Conservation (phyloP, 2,888 invertebrate genomes). For the Euproctis similis region DNA sequence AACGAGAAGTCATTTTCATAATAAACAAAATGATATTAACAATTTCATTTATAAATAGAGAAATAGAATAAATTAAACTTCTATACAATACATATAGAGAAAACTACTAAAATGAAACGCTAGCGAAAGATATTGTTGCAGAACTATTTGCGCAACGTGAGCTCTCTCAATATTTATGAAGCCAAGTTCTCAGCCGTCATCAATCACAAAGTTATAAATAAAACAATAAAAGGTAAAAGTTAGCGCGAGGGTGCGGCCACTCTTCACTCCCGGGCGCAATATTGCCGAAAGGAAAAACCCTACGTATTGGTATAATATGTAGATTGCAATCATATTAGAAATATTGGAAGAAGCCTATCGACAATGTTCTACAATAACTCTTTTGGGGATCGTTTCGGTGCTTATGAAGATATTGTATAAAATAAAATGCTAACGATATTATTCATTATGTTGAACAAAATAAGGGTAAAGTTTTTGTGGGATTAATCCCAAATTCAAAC, state of each 20-base stretch:
- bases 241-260: slow-evolving; percentile 60
- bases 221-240: slow-evolving; percentile 76
- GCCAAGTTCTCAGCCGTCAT: slow-evolving; percentile 65
- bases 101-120: too few species aligned
- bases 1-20: too few species aligned
- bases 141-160: slow-evolving; percentile 59
- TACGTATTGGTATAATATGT: slow-evolving; percentile 76
- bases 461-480: too few species aligned
- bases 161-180: slow-evolving; percentile 73
- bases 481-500: too few species aligned
- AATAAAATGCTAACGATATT: too few species aligned
- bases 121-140: slow-evolving; percentile 20
- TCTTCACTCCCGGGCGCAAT: slow-evolving; percentile 55
- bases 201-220: slow-evolving; percentile 77
- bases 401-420: too few species aligned
- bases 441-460: too few species aligned
- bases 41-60: too few species aligned
- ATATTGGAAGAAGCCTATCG: slow-evolving; percentile 50
- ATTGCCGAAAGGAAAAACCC: slow-evolving; percentile 58
- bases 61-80: too few species aligned
- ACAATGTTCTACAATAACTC: slow-evolving; percentile 48
- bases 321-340: slow-evolving; percentile 68
- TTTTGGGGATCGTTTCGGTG: slow-evolving; percentile 32
- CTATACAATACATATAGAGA: too few species aligned
- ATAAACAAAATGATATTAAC: too few species aligned